phyloP scores from a whole-genome alignment of 2,888 invertebrate species.

The Siphlonurus alternatus region DNA sequence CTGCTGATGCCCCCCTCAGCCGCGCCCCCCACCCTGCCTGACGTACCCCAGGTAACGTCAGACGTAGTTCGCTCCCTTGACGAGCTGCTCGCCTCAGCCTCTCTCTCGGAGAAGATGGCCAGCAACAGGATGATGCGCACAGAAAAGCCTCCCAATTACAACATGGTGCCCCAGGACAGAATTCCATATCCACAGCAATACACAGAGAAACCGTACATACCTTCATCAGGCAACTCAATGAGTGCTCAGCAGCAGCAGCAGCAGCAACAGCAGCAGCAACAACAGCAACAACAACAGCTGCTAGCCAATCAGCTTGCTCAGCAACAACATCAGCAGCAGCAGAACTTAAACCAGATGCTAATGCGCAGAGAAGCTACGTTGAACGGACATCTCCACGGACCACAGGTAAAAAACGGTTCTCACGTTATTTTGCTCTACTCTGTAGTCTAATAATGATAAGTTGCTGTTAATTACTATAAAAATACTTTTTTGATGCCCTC shows the following conservation, averaged over 20 bases:
- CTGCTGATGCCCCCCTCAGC: background rate
- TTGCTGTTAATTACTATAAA: too few species aligned
- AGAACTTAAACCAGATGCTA: background rate
- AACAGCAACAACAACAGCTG: background rate
- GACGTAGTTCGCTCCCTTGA: background rate
- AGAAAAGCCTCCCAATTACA: too few species aligned
- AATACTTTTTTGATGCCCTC: too few species aligned
- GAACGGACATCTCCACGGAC: background rate
- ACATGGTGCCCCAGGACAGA: background rate
- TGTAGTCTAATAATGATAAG: too few species aligned
- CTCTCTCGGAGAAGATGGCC: constrained; percentile 1
- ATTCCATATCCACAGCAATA: background rate
- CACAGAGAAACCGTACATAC: background rate
- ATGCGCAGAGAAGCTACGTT: background rate
- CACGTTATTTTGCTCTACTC: too few species aligned
- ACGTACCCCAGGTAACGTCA: background rate
- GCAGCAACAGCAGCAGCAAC: background rate
- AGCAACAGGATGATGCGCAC: background rate
- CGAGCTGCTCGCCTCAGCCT: background rate
- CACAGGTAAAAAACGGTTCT: too few species aligned
- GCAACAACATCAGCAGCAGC: background rate
- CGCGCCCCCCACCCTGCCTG: background rate
- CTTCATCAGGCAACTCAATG: background rate
- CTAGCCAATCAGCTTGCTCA: background rate
- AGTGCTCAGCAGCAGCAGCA: background rate